These are phyloP conservation scores for Trachelus troglodyta DNA, from an alignment of 2,888 invertebrate genomes.

Conservation along the genomic window DNA sequence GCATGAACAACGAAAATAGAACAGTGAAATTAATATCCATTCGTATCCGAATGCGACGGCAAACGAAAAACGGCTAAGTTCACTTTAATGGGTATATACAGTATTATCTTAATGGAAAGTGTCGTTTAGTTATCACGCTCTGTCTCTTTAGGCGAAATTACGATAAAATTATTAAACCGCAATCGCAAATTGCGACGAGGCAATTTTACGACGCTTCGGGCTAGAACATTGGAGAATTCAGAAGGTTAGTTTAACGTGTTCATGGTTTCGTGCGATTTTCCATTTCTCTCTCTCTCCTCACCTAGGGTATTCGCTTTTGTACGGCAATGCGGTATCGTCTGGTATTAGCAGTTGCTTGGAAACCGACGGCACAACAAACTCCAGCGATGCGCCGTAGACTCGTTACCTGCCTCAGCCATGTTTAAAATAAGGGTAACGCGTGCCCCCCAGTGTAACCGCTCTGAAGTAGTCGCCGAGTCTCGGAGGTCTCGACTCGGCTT, in stretches of 20 bases:
- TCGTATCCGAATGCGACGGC: background rate
- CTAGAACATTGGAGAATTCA: background rate
- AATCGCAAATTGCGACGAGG: background rate
- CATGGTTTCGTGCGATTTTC: background rate
- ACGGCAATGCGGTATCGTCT: constrained; percentile 34
- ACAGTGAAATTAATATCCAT: no score
- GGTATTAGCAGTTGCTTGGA: constrained; percentile 29
- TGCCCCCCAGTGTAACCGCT: background rate
- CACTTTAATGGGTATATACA: background rate
- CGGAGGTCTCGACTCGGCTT: constrained; percentile 22
- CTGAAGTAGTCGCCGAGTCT: background rate
- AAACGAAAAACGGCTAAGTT: background rate
- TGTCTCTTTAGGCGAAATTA: background rate
- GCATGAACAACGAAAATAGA: no score
- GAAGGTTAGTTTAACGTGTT: background rate
- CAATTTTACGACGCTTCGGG: background rate
- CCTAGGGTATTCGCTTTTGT: background rate
- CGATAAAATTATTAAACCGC: background rate
- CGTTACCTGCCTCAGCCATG: background rate
- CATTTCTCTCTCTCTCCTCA: background rate
- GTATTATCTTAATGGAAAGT: background rate
- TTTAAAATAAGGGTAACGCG: background rate
- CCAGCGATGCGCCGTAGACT: background rate
- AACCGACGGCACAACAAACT: constrained; percentile 35
- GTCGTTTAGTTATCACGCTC: background rate